These are phyloP conservation scores for Pterocles orientalis DNA, from an alignment of 2,113 vertebrate species.

Conservation along the genomic window DNA sequence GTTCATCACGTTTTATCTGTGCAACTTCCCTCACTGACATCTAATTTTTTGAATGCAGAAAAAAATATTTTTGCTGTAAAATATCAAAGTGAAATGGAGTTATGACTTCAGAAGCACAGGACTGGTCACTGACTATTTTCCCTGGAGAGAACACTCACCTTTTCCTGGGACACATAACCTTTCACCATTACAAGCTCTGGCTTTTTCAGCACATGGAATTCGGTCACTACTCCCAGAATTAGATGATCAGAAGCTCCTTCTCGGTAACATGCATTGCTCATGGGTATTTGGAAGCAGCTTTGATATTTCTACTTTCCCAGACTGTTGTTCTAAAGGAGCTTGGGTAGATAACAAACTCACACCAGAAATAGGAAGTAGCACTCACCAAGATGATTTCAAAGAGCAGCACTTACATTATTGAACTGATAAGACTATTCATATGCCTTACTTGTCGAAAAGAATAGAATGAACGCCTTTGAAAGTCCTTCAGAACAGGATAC, in stretches of 20 bases:
- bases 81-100: not conserved
- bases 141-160: not conserved
- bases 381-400: not conserved
- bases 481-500: not conserved
- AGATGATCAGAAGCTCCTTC: not conserved
- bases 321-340: not conserved
- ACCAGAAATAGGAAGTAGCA: not conserved
- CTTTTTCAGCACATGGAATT: not conserved
- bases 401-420: not conserved
- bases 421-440: not conserved
- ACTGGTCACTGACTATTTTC: not conserved
- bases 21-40: not conserved
- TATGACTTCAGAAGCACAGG: not conserved
- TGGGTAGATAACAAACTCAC: not conserved
- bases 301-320: not conserved
- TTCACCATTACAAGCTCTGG: not conserved
- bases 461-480: not conserved
- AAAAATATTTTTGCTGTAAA: not conserved
- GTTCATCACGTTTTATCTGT: not conserved
- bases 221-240: not conserved
- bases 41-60: not conserved
- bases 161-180: accelerated
- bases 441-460: not conserved
- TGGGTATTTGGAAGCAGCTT: not conserved
- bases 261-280: not conserved